phyloP scores from a whole-genome alignment of 1,140 invertebrate genomes.

The Bilobella aurantiaca region DNA sequence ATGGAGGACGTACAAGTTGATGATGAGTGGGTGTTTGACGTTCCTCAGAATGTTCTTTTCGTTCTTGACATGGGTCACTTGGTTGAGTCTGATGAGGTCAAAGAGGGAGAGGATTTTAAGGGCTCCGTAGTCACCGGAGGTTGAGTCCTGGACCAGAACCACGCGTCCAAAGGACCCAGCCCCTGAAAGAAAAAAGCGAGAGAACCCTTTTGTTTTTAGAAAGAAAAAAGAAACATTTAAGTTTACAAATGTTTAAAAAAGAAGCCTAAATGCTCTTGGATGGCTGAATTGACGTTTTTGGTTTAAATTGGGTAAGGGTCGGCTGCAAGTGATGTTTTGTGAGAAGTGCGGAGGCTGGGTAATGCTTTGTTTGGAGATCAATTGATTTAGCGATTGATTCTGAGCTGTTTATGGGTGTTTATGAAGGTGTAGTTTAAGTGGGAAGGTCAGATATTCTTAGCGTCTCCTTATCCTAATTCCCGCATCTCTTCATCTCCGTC shows the following conservation, averaged over 20 bases:
- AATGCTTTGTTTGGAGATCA: too few species aligned
- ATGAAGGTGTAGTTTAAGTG: too few species aligned
- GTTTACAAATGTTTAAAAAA: not conserved
- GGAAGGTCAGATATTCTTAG: too few species aligned
- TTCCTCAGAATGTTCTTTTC: conserved; percentile 75
- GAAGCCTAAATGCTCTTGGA: too few species aligned
- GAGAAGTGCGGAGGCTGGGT: too few species aligned
- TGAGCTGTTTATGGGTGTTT: too few species aligned
- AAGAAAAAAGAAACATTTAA: not conserved
- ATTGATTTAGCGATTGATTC: too few species aligned
- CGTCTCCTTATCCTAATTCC: too few species aligned
- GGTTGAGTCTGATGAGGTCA: conserved; percentile 83
- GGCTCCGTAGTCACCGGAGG: conserved; percentile 64
- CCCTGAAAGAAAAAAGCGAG: conserved; percentile 55
- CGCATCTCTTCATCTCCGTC: too few species aligned
- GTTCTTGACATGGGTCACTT: conserved; percentile 89
- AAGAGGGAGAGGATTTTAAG: conserved; percentile 85
- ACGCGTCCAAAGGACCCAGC: conserved; percentile 90
- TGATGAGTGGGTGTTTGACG: conserved; percentile 85
- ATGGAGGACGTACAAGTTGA: conserved; percentile 55
- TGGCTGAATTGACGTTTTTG: not conserved
- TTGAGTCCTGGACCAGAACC: conserved; percentile 68
- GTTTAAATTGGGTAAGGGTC: too few species aligned
- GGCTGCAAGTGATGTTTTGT: too few species aligned
- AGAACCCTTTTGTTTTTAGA: too few species aligned